Conservation (phyloP, 2,888 invertebrate species). For the Dione vanillae region DNA sequence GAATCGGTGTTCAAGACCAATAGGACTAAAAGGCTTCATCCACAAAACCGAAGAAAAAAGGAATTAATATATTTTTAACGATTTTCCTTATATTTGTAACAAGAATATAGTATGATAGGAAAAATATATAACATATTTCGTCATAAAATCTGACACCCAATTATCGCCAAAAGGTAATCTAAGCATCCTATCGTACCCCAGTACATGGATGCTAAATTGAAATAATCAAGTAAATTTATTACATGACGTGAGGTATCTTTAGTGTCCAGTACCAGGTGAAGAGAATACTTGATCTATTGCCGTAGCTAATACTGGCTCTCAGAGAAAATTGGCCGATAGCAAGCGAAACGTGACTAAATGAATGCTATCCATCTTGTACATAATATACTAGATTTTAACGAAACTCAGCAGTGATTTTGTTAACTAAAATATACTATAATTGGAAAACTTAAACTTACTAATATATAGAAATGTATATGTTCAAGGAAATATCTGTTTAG, state of each 20-base stretch:
- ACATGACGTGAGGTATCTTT: slow-evolving; percentile 11
- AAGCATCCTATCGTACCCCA: not conserved
- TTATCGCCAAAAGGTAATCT: not conserved
- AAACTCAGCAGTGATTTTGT: too few species aligned
- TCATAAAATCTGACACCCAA: slow-evolving; percentile 18
- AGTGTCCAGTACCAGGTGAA: slow-evolving; percentile 24
- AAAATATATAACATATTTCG: not conserved
- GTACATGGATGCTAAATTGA: not conserved
- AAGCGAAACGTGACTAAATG: slow-evolving; percentile 30
- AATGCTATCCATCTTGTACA: slow-evolving; percentile 26
- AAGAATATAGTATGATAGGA: not conserved
- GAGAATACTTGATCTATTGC: slow-evolving; percentile 37
- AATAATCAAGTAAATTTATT: slow-evolving; percentile 14
- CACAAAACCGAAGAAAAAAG: too few species aligned
- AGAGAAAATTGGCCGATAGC: slow-evolving; percentile 24
- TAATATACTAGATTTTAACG: too few species aligned
- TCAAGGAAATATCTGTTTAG: too few species aligned
- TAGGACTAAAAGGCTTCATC: too few species aligned
- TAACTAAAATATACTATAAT: too few species aligned
- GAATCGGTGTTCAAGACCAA: too few species aligned
- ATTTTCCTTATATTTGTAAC: not conserved
- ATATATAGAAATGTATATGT: too few species aligned
- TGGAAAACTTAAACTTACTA: too few species aligned
- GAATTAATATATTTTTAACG: not conserved
- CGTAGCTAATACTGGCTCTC: slow-evolving; percentile 34